Conservation (phyloP, 2,888 invertebrate species). For the Automeris io region DNA sequence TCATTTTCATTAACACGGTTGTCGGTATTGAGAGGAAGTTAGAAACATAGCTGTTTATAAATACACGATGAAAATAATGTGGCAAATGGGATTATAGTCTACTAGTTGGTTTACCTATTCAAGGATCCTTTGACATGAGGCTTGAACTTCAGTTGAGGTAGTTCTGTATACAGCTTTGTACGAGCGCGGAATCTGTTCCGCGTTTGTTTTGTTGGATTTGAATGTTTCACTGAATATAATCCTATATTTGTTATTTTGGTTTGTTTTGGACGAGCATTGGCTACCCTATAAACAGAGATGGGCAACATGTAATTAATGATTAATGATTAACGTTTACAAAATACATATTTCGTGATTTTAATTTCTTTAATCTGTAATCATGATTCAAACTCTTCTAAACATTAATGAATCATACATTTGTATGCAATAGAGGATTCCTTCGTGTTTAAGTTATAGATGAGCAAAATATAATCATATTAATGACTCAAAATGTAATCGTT, state of each 20-base stretch:
- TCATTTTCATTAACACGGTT: slow-evolving; percentile 62
- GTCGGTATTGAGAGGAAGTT: slow-evolving; percentile 55
- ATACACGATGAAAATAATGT: slow-evolving; percentile 49
- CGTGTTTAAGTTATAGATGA: too few species aligned
- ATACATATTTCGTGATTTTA: too few species aligned
- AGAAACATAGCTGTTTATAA: slow-evolving; percentile 58
- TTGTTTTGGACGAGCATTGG: slow-evolving; percentile 45
- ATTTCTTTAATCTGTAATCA: too few species aligned
- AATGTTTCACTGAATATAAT: slow-evolving; percentile 76
- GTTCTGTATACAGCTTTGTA: slow-evolving; percentile 44
- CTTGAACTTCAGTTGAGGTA: slow-evolving; percentile 31
- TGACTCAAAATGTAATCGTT: too few species aligned
- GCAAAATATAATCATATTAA: too few species aligned
- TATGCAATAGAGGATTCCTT: too few species aligned
- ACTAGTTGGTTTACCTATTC: slow-evolving; percentile 37
- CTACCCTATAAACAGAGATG: too few species aligned
- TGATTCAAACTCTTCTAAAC: too few species aligned
- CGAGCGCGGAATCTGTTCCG: slow-evolving; percentile 49
- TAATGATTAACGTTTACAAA: too few species aligned
- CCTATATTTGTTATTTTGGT: slow-evolving; percentile 74
- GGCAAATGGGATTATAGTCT: slow-evolving; percentile 66
- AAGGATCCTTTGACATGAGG: slow-evolving; percentile 32
- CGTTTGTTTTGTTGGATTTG: slow-evolving; percentile 65
- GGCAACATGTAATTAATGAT: too few species aligned
- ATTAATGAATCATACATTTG: too few species aligned